Evolutionary conservation across 1,140 invertebrate species (phyloP).

Genomic region (Oryctes rhinoceros): DNA sequence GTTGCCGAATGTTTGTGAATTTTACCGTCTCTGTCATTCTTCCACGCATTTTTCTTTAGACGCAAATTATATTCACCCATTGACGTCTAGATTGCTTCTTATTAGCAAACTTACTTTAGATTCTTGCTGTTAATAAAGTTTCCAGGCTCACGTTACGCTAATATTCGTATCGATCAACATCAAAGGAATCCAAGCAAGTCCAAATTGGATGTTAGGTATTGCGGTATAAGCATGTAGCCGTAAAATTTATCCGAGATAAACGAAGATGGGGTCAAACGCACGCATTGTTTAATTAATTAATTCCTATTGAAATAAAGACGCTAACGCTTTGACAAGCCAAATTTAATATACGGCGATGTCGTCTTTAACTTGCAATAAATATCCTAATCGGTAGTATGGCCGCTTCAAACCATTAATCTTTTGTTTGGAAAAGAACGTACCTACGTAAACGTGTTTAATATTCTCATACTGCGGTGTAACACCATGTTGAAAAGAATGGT

Average conservation of each 20-base stretch:
- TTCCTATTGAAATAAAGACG: neutral
- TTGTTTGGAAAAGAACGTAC: slow-evolving; percentile 11
- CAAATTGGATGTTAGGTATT: too few species aligned
- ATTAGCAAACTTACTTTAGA: too few species aligned
- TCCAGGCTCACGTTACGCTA: too few species aligned
- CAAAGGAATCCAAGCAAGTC: too few species aligned
- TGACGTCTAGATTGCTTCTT: too few species aligned
- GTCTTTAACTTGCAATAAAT: slow-evolving; percentile 1
- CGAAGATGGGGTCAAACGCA: neutral
- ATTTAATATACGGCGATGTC: neutral
- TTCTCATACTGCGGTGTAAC: slow-evolving; percentile 12
- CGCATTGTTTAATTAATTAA: neutral
- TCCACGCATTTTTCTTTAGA: too few species aligned
- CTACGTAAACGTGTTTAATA: slow-evolving; percentile 6
- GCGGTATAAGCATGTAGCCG: too few species aligned
- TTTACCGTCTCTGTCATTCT: too few species aligned
- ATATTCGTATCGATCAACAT: too few species aligned
- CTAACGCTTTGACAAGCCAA: neutral
- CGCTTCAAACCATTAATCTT: slow-evolving; percentile 15
- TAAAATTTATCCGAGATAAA: neutral
- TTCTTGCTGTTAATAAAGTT: too few species aligned
- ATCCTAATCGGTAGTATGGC: neutral
- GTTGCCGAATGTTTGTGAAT: too few species aligned
- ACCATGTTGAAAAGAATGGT: slow-evolving; percentile 4
- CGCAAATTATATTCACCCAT: too few species aligned